Evolutionary conservation across 1,140 invertebrate genomes (phyloP), one percentile per base, ranked within the genome.

Genomic region (Trichonephila inaurata): DNA sequence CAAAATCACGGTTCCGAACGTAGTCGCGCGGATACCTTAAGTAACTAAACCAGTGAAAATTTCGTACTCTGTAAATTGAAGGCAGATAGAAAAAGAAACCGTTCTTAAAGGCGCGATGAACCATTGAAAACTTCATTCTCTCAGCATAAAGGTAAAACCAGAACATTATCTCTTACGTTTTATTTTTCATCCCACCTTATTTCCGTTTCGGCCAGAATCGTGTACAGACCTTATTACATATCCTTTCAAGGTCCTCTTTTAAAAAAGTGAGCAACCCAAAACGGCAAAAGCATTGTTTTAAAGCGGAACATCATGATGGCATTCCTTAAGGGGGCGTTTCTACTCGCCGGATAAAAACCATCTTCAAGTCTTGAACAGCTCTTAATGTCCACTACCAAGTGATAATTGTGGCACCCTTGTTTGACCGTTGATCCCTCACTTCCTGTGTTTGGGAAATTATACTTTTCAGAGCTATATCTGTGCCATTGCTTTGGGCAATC

Each of bases 401-500:
- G 90, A 92, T 92, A 92, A 92, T 92, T 92, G 82, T 92, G 90
- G 90, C 90, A 92, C 90, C 90, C 89, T 51, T 60, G 61, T 60
- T 92, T 92, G 90, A 92, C 90, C 90, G 60, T 92, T 92, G 90
- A 92, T 85, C 90, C 44, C 81, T 51, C 18, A 92, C 81, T 92
- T 92, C 90, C 90, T 92, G 90, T 85, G 90, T 64, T 69, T 10
- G 64, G 51, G 51, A 69, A 66, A 89, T 69, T 60, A 89, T 33
- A 72, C 66, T 72, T 40, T 33, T 51, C 12, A n/a, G 85, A 14
- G 7, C 0, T 3, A 3, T 77, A 24, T 24, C 12, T 33, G 69
- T 33, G 28, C 69, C 28, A 28, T 24, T 77, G 69, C 69, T 24
- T 69, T 12, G 24, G 24, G 66, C 24, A 12, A 24, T 77, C 4